phyloP scores from a whole-genome alignment of 2,888 invertebrate genomes.

The Flexamia atlantica region DNA sequence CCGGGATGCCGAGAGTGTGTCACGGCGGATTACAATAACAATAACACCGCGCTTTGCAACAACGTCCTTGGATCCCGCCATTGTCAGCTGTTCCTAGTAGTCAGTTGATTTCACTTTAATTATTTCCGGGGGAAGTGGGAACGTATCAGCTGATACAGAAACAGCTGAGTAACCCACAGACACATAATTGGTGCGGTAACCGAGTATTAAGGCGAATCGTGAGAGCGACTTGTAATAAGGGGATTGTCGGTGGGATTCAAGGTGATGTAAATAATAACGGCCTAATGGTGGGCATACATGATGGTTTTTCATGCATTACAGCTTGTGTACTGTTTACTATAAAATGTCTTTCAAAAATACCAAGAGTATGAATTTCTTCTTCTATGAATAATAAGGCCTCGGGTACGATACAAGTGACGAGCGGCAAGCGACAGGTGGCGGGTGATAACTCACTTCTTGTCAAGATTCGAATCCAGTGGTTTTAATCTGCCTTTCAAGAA shows the following conservation, averaged over 20 bases:
- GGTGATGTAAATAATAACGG: conserved; percentile 18
- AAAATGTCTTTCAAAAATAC: too few relatives aligned
- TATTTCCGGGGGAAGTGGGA: conserved; percentile 51
- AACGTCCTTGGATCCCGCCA: conserved; percentile 49
- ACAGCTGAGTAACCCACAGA: conserved; percentile 55
- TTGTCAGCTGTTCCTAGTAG: conserved; percentile 56
- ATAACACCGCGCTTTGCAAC: conserved; percentile 43
- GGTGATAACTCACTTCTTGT: too few relatives aligned
- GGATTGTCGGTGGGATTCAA: conserved; percentile 4
- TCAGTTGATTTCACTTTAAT: conserved; percentile 54
- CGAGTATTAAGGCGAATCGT: conserved; percentile 5
- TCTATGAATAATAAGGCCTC: too few relatives aligned
- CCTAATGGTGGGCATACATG: background rate
- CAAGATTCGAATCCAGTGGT: too few relatives aligned
- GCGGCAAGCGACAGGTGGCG: too few relatives aligned
- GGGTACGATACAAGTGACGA: too few relatives aligned
- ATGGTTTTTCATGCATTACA: too few relatives aligned
- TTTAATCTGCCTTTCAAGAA: too few relatives aligned
- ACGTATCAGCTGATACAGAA: conserved; percentile 42
- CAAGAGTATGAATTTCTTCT: too few relatives aligned
- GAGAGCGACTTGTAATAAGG: background rate
- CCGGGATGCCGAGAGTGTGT: conserved; percentile 29
- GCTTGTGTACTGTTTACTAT: too few relatives aligned
- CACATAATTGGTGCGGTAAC: conserved; percentile 40
- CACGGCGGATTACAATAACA: conserved; percentile 53